These are phyloP conservation scores for Cybosia mesomella DNA, from an alignment of 2,888 invertebrate genomes.

Conservation along the genomic window DNA sequence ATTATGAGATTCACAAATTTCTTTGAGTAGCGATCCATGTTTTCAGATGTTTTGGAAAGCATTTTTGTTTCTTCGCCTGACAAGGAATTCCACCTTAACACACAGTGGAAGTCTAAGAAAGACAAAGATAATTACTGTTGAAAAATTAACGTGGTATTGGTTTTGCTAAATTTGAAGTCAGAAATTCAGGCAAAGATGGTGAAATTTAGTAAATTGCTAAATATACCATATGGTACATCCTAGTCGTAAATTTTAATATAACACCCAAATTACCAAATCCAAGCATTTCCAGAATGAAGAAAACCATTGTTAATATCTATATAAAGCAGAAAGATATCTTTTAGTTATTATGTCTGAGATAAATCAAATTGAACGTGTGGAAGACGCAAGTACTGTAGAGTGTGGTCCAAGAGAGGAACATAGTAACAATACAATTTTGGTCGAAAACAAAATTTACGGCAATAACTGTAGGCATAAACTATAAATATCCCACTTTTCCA, in stretches of 20 bases:
- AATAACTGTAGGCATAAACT: neutral
- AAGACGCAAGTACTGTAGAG: slow-evolving; percentile 56
- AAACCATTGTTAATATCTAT: slow-evolving; percentile 41
- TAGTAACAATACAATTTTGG: neutral
- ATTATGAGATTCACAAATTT: neutral
- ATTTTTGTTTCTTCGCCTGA: neutral
- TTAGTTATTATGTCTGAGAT: slow-evolving; percentile 56
- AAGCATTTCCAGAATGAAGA: slow-evolving; percentile 22
- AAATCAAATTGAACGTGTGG: slow-evolving; percentile 64
- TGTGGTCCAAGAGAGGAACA: slow-evolving; percentile 25
- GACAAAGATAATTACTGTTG: neutral
- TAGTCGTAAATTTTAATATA: slow-evolving; percentile 4
- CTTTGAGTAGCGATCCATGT: neutral
- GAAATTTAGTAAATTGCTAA: neutral
- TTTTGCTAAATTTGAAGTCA: neutral
- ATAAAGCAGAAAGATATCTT: slow-evolving; percentile 47
- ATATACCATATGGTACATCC: neutral
- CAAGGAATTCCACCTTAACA: neutral
- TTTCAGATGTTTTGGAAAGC: neutral
- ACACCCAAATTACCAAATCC: neutral
- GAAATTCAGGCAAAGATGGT: neutral
- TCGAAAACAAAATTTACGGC: neutral
- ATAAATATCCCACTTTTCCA: neutral
- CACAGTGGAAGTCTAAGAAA: neutral
- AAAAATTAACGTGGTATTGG: neutral